Conservation (phyloP, 2,113 vertebrate species). For the Tylochromis polylepis region DNA sequence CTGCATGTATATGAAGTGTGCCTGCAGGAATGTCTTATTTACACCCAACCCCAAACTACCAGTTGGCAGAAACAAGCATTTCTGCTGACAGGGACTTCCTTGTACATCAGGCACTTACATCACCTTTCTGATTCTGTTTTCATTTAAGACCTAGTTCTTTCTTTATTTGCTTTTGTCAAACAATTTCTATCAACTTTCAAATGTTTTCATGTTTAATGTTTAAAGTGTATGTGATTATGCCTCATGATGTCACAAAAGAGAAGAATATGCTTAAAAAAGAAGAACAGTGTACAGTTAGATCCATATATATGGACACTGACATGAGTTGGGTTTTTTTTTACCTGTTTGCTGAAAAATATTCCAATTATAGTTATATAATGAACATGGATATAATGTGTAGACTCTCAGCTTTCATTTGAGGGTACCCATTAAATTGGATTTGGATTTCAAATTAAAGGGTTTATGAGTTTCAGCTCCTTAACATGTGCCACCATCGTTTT, state of each 20-base stretch:
- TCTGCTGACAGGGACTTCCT: background rate
- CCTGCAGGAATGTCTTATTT: background rate
- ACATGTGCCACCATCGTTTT: background rate
- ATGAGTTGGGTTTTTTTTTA: background rate
- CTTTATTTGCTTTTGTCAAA: background rate
- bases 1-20: fast-evolving
- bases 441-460: background rate
- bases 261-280: background rate
- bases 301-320: background rate
- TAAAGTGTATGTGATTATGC: background rate
- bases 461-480: background rate
- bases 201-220: background rate
- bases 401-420: background rate
- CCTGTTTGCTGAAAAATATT: background rate
- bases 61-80: background rate
- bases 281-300: fast-evolving
- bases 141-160: background rate
- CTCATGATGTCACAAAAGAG: background rate
- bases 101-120: fast-evolving
- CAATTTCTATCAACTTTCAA: background rate
- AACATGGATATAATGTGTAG: background rate
- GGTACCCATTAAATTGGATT: background rate
- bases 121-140: background rate
- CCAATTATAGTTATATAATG: background rate
- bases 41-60: background rate